Conservation (phyloP, 2,797 vertebrate species). For the Rhinella marina region DNA sequence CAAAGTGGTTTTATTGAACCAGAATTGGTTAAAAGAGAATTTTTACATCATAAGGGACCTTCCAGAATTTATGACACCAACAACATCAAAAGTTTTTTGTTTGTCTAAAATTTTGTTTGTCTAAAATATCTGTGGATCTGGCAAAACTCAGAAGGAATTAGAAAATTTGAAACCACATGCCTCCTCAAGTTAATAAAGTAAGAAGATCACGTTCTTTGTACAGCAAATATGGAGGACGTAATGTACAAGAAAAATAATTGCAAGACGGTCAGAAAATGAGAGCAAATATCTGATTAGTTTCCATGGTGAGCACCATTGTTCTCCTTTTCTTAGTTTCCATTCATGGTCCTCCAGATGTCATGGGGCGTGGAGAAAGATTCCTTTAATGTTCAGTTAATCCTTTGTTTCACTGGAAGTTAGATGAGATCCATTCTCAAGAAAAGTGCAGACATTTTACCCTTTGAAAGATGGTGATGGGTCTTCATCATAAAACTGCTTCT, state of each 20-base stretch:
- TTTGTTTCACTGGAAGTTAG: neutral
- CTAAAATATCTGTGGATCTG: neutral
- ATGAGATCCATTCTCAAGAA: neutral
- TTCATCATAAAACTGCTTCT: neutral
- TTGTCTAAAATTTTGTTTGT: neutral
- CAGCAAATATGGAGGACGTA: neutral
- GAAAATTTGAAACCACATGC: neutral
- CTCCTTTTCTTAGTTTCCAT: neutral
- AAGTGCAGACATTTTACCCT: too few species aligned
- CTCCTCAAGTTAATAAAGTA: neutral
- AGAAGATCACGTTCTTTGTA: neutral
- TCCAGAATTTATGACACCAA: neutral
- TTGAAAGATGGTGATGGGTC: neutral
- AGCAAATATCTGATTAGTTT: constrained; percentile 19
- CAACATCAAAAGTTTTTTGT: neutral
- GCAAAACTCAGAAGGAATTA: neutral
- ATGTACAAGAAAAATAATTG: neutral
- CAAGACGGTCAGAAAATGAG: neutral
- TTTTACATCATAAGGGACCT: too few species aligned
- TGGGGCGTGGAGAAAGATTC: neutral
- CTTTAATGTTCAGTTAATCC: neutral
- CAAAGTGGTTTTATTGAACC: too few species aligned
- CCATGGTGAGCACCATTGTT: neutral
- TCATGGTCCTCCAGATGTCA: constrained; percentile 5
- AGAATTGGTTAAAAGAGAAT: neutral